Evolutionary conservation across 2,797 vertebrate species (phyloP), one percentile per base, ranked within the genome.

Genomic region (Bufotes viridis): DNA sequence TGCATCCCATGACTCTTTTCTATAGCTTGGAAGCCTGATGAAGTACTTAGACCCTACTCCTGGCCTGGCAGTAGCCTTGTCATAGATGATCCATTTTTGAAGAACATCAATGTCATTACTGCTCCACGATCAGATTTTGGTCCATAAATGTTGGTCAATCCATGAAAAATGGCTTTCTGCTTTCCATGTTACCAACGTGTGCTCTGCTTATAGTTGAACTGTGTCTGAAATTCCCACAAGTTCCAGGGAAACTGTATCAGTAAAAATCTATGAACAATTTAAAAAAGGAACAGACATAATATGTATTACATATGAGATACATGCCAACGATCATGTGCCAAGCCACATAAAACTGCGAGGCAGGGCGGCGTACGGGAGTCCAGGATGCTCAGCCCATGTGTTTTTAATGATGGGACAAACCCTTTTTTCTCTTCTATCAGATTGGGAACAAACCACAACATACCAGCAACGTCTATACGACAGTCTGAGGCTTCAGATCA

Each of bases 351-450:
- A 89, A 84, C 69, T 78, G 17, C 63, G 65, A 86, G 79, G 20
- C 34, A 75, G 72, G 57, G 87, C 61, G 81, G 20, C 89, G 88
- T 69, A 34, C 72, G 13, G 61, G 61, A 88, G 87, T 75, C 58
- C 72, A 69, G 87, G 86, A 65, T 83, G 34, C 60, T 15, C 61
- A 88, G 53, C 20, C 49, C 29, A 67, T 34, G 34, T 87, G 86
- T 82, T 88, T 91, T 85, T 81, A 91, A 89, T 90, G 88, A 91
- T 26, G 80, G 81, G 72, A 81, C 81, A 82, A 89, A 80, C 78
- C 81, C 67, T 72, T 67, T 84, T 84, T 76, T 61, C 24, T 88
- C 15, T 60, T 79, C 61, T 80, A 29, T 84, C 74, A 84, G 82
- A 84, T 57, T n/a, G 15, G 34, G 87, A 60, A 42, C 55, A 84